Evolutionary conservation across 2,888 invertebrate genomes (phyloP).

Genomic region (Diarsia rubi): DNA sequence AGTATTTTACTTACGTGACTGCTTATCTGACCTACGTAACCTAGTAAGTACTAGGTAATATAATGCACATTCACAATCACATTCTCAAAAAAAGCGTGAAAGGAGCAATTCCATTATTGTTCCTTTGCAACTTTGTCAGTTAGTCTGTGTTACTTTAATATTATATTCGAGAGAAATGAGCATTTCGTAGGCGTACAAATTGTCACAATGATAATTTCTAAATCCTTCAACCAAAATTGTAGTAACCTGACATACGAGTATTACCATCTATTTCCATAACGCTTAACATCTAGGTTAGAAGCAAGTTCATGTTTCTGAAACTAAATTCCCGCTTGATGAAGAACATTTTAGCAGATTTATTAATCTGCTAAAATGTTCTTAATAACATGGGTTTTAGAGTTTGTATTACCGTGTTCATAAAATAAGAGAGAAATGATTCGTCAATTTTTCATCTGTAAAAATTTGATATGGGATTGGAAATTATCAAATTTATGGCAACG

Average conservation of each 20-base stretch:
- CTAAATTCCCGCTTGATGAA: constrained; percentile 37
- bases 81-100: neutral
- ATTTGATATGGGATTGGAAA: neutral
- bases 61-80: neutral
- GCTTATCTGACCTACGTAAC: no score
- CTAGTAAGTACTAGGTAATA: neutral
- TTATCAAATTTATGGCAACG: neutral
- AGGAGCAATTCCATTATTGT: no score
- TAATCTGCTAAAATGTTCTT: constrained; percentile 25
- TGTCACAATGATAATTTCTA: neutral
- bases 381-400: neutral
- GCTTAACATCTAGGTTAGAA: constrained; percentile 31
- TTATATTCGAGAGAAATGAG: no score
- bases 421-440: neutral
- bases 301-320: constrained; percentile 49
- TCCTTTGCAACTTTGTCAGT: neutral
- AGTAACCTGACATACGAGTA: constrained; percentile 7
- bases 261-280: constrained; percentile 33
- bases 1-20: no score
- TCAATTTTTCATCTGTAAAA: neutral
- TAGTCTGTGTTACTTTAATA: no score
- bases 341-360: no score
- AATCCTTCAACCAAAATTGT: constrained; percentile 9
- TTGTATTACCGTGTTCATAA: neutral
- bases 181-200: neutral